Evolutionary conservation across 1,140 invertebrate species (phyloP).

Genomic region (Microplitis mediator): DNA sequence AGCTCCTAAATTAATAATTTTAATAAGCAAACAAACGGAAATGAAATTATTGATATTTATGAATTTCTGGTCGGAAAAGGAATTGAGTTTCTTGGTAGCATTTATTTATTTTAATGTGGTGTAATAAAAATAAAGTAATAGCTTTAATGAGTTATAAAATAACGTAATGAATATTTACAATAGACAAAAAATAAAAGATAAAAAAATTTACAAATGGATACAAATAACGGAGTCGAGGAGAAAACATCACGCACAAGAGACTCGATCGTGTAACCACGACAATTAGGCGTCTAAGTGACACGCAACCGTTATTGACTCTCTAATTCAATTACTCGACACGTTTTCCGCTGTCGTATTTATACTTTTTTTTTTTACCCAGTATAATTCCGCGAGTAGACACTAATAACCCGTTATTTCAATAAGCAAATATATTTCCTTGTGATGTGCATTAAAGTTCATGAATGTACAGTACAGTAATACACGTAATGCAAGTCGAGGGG

Average conservation of each 20-base stretch:
- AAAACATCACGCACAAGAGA: constrained; percentile 9
- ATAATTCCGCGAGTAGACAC: constrained; percentile 21
- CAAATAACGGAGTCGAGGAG: background rate
- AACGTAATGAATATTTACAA: constrained; percentile 4
- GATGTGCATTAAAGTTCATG: background rate
- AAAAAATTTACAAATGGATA: constrained; percentile 3
- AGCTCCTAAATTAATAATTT: constrained; percentile 72
- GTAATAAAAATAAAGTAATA: too few relatives aligned
- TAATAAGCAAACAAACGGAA: background rate
- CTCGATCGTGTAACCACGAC: background rate
- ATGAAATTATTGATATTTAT: too few relatives aligned
- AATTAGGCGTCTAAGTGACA: constrained; percentile 16
- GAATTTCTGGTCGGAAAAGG: too few relatives aligned
- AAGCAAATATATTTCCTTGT: constrained; percentile 19
- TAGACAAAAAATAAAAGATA: background rate
- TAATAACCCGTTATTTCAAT: constrained; percentile 24
- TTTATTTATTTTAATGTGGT: too few relatives aligned
- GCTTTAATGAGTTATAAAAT: background rate
- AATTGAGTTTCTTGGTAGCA: too few relatives aligned
- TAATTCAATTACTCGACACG: constrained; percentile 22
- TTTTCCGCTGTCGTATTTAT: background rate
- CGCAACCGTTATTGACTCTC: constrained; percentile 20
- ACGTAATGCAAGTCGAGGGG: constrained; percentile 7
- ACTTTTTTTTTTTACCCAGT: constrained; percentile 6
- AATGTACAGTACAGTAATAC: background rate